Percentiles rank a stretch among this genome's conserved stretches.
Evolutionary conservation across 2,797 vertebrate species (phyloP).

Genomic region (Coccyzus lansbergi): DNA sequence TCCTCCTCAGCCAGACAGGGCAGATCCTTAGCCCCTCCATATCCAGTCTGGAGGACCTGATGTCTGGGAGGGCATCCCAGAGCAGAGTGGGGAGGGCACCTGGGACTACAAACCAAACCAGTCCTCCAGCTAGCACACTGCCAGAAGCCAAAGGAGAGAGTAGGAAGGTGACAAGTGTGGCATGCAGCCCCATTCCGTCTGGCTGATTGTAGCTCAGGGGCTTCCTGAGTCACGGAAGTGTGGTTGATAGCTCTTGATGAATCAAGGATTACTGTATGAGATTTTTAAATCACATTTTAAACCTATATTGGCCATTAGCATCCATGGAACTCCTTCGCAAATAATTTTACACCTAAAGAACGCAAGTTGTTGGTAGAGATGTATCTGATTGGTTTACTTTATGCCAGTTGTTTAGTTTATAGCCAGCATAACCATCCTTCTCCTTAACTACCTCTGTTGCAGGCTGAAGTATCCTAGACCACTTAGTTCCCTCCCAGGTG

Average conservation of each 20-base stretch:
- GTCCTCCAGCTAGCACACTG: background rate
- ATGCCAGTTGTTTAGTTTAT: background rate
- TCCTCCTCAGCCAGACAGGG: background rate
- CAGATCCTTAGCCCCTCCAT: fast-evolving
- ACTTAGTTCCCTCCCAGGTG: background rate
- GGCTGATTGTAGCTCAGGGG: background rate
- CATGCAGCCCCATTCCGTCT: background rate
- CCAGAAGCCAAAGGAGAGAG: background rate
- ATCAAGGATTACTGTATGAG: background rate
- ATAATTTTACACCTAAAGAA: background rate
- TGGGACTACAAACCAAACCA: background rate
- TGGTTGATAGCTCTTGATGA: background rate
- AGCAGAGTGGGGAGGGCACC: background rate
- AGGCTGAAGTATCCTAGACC: background rate
- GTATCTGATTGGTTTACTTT: background rate
- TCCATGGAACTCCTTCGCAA: background rate
- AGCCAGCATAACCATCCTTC: background rate
- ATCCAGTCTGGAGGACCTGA: background rate
- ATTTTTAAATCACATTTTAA: background rate
- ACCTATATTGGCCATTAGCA: background rate
- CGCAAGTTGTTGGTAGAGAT: background rate
- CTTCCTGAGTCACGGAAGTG: background rate
- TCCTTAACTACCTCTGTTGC: background rate
- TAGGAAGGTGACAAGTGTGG: background rate
- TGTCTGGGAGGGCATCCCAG: too few relatives aligned